phyloP scores from a whole-genome alignment of 1,140 invertebrate genomes.

The Aphaenogaster ashmeadi region DNA sequence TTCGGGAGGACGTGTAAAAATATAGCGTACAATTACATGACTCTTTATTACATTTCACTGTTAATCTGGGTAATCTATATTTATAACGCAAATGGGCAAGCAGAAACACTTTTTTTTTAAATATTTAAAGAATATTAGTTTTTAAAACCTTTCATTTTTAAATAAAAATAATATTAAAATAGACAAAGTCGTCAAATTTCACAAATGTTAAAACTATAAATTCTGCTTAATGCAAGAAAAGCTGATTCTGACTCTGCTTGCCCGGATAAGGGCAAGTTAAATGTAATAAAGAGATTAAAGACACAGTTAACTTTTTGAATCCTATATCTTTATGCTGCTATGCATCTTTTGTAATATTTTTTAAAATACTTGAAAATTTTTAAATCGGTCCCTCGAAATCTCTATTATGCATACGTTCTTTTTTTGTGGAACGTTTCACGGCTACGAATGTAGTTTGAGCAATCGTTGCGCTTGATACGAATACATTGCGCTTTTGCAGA shows the following conservation, averaged over 20 bases:
- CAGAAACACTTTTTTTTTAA: too few relatives aligned
- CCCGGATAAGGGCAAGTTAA: too few relatives aligned
- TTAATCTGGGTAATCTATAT: too few relatives aligned
- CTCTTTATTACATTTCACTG: not conserved
- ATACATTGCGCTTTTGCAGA: constrained; percentile 1
- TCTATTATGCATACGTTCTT: not conserved
- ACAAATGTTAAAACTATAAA: too few relatives aligned
- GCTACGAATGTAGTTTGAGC: not conserved
- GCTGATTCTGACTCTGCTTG: too few relatives aligned
- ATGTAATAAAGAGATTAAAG: too few relatives aligned
- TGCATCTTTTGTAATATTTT: not conserved
- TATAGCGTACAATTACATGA: not conserved
- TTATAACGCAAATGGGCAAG: too few relatives aligned
- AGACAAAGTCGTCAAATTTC: too few relatives aligned
- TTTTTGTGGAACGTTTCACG: not conserved
- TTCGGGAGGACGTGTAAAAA: not conserved
- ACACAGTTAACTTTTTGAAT: not conserved
- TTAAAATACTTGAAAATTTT: not conserved
- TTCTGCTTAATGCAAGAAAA: too few relatives aligned
- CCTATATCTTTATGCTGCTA: not conserved
- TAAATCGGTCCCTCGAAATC: not conserved
- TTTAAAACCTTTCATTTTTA: too few relatives aligned
- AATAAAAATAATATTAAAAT: too few relatives aligned
- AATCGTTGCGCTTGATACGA: constrained; percentile 36
- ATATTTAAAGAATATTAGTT: too few relatives aligned